Evolutionary conservation across 1,140 invertebrate species (phyloP), one percentile per base, ranked within the genome.

Genomic region (Dendrolimus kikuchii): DNA sequence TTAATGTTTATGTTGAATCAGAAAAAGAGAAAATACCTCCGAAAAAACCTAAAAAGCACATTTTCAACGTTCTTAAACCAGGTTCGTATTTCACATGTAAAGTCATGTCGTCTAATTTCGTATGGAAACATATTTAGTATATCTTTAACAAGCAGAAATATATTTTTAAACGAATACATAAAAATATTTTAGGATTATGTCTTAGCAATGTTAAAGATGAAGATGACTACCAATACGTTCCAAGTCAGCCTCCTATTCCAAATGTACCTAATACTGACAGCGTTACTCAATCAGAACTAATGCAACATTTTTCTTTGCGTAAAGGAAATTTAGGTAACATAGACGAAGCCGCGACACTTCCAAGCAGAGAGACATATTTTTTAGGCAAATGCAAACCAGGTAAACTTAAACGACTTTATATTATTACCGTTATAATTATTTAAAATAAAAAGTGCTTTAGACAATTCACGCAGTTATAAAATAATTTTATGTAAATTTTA

Each of bases 301-400:
- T 47, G 4, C 53, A 59, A 54, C 64, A 56, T 9, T 66, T 61
- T 51, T 44, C 53, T 41, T 53, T 73, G 39, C 57, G 57, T 8
- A 74, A 70, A 60, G 69, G 60, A 5, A 46, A 44, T 58, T 37
- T 23, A 23, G 23, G 23, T 23, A 23, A 60, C 41, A 8, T 45
- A 10, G 43, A 57, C 41, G 45, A 49, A 9, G 10, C 46, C 44
- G 8, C 43, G 6, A 53, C 36, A 41, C 10, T 48, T 46, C 37
- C 40, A 44, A 59, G 5, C 64, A 59, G 10, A 53, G 54, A 46
- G 50, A 63, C 45, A 64, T 64, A 46, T 38, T 68, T 79, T 50
- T 72, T 81, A 51, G 79, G 74, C 39, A 77, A 71, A 68, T 81
- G 77, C 60, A 86, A 86, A 70, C 74, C 71, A 66, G 82, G 82